Percentiles rank a stretch among this genome's conserved stretches.
Conservation (phyloP, 2,113 vertebrate genomes). For the Canis aureus region DNA sequence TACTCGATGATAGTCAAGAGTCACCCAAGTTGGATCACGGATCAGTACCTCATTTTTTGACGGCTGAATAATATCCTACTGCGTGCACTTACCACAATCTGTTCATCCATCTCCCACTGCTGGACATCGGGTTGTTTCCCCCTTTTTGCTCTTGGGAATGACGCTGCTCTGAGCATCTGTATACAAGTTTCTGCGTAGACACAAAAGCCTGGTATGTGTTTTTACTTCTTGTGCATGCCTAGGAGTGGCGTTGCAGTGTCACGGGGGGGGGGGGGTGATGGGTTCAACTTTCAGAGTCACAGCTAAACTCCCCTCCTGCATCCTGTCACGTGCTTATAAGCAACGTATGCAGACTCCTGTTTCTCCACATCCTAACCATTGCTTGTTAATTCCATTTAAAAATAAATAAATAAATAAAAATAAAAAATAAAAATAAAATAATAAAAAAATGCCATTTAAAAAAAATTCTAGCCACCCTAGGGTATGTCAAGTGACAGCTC, state of each 20-base stretch:
- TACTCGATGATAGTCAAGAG: not conserved
- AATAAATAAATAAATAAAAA: not conserved
- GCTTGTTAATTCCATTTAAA: not conserved
- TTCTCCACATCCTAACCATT: not conserved
- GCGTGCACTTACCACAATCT: rapidly evolving
- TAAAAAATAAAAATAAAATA: too few relatives aligned
- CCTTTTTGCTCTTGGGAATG: not conserved
- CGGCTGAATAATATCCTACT: not conserved
- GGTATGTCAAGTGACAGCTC: not conserved
- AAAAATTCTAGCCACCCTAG: not conserved
- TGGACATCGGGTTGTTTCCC: not conserved
- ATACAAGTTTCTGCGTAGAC: not conserved
- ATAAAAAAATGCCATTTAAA: too few relatives aligned
- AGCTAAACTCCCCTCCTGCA: not conserved
- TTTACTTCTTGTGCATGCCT: not conserved
- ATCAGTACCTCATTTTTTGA: not conserved
- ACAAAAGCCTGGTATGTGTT: not conserved
- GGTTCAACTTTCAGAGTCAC: not conserved
- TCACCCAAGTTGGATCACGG: not conserved
- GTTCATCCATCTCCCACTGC: not conserved
- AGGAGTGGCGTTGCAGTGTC: not conserved
- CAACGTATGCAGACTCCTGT: too few relatives aligned
- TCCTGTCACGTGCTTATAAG: not conserved
- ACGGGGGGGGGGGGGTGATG: too few relatives aligned
- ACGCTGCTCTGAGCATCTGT: not conserved